phyloP scores from a whole-genome alignment of 2,888 invertebrate genomes.

The Melieria crassipennis region DNA sequence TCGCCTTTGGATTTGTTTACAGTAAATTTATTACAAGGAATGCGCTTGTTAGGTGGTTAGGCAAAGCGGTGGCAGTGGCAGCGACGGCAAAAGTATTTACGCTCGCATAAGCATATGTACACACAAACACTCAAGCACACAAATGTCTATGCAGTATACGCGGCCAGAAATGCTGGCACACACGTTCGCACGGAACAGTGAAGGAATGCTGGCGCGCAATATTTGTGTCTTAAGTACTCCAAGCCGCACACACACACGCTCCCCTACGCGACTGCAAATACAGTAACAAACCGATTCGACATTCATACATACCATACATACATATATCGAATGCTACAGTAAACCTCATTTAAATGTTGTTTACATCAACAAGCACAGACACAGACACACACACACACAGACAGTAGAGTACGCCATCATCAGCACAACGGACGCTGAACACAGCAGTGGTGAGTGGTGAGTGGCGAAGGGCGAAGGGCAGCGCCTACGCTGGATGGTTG shows the following conservation, averaged over 20 bases:
- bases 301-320: neutral
- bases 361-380: constrained; percentile 7
- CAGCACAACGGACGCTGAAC: neutral
- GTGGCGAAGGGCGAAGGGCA: neutral
- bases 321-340: neutral
- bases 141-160: neutral
- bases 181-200: neutral
- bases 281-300: neutral
- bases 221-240: no score
- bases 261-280: no score
- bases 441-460: constrained; percentile 2
- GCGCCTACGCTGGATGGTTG: neutral
- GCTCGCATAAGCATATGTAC: neutral
- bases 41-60: no score
- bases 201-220: neutral
- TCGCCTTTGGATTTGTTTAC: constrained; percentile 29
- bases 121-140: neutral
- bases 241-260: no score
- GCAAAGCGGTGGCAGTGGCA: no score
- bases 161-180: neutral
- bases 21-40: constrained; percentile 30
- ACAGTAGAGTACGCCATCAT: neutral
- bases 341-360: constrained; percentile 32
- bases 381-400: neutral
- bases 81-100: neutral